Conservation (phyloP, 2,113 vertebrate genomes). For the Camelus bactrianus region DNA sequence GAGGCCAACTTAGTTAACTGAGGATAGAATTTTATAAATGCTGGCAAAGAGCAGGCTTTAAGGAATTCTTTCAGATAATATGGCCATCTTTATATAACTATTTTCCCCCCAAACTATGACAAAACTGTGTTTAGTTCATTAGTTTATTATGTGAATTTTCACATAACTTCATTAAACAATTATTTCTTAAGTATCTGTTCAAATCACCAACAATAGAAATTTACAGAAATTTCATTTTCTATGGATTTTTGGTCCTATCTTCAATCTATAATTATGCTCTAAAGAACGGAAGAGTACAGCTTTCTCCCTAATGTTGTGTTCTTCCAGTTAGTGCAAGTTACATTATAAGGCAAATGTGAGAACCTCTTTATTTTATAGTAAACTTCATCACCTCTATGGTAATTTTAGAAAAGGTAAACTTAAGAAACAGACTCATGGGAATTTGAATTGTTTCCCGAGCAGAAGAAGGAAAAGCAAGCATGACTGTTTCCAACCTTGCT, state of each 20-base stretch:
- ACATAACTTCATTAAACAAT: conserved; percentile 68
- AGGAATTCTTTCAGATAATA: neutral
- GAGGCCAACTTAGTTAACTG: neutral
- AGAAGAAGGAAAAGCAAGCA: neutral
- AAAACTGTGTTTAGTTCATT: neutral
- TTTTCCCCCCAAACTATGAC: neutral
- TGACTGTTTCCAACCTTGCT: neutral
- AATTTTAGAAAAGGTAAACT: neutral
- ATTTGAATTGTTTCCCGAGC: neutral
- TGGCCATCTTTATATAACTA: neutral
- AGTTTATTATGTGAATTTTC: conserved; percentile 54
- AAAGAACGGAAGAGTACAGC: conserved; percentile 57
- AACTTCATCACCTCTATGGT: neutral
- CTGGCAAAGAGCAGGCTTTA: neutral
- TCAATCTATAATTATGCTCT: conserved; percentile 71
- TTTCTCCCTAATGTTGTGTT: neutral
- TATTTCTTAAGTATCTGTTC: conserved; percentile 68
- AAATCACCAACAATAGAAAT: conserved; percentile 70
- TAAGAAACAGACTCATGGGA: neutral
- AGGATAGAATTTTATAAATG: neutral
- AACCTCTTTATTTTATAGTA: conserved; percentile 32
- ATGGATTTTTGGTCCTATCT: conserved; percentile 75
- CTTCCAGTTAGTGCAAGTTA: conserved; percentile 61
- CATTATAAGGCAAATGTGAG: neutral
- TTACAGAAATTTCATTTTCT: conserved; percentile 36